Conservation (phyloP, 2,113 vertebrate species). For the Alaudala cheleensis region DNA sequence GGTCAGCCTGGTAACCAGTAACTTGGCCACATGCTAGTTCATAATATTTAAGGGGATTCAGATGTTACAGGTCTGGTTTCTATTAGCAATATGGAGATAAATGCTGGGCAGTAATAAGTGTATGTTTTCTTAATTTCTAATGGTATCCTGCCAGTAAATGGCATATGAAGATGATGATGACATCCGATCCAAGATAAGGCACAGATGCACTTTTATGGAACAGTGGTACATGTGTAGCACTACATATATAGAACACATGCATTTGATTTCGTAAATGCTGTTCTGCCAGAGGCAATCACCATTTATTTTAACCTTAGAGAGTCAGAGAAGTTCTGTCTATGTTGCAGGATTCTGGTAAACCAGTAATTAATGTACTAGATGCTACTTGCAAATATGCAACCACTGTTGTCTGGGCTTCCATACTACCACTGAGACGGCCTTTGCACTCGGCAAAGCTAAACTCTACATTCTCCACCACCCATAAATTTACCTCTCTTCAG, state of each 20-base stretch:
- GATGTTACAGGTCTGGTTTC: not conserved
- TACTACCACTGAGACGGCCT: not conserved
- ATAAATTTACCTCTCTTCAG: not conserved
- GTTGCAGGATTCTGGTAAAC: not conserved
- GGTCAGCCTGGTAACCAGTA: not conserved
- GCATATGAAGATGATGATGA: constrained; percentile 25
- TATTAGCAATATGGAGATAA: not conserved
- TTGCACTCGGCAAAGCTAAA: not conserved
- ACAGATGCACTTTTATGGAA: constrained; percentile 38
- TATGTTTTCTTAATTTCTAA: constrained; percentile 8
- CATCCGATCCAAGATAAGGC: constrained; percentile 32
- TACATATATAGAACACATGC: constrained; percentile 22
- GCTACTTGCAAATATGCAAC: not conserved
- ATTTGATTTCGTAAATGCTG: not conserved
- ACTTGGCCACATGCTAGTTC: not conserved
- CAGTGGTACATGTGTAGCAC: not conserved
- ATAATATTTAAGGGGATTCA: not conserved
- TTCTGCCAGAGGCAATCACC: constrained; percentile 19
- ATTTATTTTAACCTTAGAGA: not conserved
- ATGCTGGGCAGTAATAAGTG: not conserved
- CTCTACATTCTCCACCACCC: not conserved
- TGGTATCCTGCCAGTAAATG: not conserved
- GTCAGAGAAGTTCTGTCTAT: not conserved
- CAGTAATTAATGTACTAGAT: constrained; percentile 19
- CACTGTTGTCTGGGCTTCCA: not conserved